phyloP scores from a whole-genome alignment of 2,797 vertebrate genomes.

The Steatocranus sp. region DNA sequence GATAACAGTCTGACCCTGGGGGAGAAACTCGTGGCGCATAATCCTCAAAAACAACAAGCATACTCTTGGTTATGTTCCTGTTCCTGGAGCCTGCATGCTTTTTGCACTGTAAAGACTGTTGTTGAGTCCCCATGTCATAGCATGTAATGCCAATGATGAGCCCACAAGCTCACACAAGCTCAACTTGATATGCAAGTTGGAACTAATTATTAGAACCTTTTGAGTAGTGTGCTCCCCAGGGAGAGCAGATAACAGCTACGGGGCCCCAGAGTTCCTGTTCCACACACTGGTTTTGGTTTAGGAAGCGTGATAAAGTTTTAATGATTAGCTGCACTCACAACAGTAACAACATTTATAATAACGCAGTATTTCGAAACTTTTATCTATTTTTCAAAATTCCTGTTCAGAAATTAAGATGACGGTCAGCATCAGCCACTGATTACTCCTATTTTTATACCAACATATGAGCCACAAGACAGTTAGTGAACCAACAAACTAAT shows the following conservation, averaged over 20 bases:
- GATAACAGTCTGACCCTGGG: neutral
- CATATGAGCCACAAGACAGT: neutral
- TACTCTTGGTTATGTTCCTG: neutral
- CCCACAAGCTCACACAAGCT: too few relatives aligned
- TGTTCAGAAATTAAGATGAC: neutral
- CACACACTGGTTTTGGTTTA: neutral
- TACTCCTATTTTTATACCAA: neutral
- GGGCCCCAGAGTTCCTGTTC: neutral
- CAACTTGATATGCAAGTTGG: neutral
- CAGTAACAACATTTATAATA: neutral
- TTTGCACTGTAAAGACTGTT: neutral
- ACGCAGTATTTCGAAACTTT: neutral
- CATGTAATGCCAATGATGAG: neutral
- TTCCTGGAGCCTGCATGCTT: neutral
- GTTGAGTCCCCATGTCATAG: neutral
- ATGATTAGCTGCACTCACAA: neutral
- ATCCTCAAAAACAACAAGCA: neutral
- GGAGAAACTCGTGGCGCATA: neutral
- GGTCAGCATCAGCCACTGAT: neutral
- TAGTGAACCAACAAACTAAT: neutral
- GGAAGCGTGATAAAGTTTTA: neutral
- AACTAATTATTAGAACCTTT: neutral
- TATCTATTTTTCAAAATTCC: neutral
- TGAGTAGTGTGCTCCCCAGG: neutral
- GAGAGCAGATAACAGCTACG: neutral